Evolutionary conservation across 2,797 vertebrate species (phyloP).

Genomic region (Mareca strepera): DNA sequence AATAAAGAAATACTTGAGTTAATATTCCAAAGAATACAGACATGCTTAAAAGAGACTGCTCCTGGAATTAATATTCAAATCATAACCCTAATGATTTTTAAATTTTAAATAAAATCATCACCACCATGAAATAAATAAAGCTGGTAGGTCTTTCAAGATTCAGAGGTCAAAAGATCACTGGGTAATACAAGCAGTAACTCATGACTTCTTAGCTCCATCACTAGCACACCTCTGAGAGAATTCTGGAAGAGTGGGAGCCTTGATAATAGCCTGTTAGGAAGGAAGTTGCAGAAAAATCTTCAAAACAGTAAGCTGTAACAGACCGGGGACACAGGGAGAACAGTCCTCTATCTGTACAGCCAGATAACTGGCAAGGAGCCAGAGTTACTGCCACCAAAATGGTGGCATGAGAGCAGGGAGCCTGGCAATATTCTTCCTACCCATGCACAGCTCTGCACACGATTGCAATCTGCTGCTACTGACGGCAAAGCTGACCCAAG

Average conservation of each 20-base stretch:
- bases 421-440: not conserved
- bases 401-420: not conserved
- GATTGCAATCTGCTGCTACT: not conserved
- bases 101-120: not conserved
- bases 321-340: not conserved
- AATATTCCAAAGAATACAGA: not conserved
- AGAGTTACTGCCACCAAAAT: not conserved
- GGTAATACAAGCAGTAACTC: not conserved
- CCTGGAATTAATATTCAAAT: not conserved
- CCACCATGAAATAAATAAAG: not conserved
- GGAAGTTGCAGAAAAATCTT: not conserved
- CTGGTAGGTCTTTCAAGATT: not conserved
- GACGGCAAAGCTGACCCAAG: not conserved
- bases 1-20: not conserved
- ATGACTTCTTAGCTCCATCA: not conserved
- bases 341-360: not conserved
- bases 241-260: not conserved
- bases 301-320: not conserved
- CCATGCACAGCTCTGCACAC: fast-evolving
- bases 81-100: not conserved
- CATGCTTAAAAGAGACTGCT: not conserved
- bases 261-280: not conserved
- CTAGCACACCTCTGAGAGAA: constrained; percentile 4
- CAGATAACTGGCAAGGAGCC: not conserved
- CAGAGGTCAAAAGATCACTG: not conserved